Base-by-base conservation (phyloP, 2,888 invertebrate species). In the Stenolophus ochropezus region DNA sequence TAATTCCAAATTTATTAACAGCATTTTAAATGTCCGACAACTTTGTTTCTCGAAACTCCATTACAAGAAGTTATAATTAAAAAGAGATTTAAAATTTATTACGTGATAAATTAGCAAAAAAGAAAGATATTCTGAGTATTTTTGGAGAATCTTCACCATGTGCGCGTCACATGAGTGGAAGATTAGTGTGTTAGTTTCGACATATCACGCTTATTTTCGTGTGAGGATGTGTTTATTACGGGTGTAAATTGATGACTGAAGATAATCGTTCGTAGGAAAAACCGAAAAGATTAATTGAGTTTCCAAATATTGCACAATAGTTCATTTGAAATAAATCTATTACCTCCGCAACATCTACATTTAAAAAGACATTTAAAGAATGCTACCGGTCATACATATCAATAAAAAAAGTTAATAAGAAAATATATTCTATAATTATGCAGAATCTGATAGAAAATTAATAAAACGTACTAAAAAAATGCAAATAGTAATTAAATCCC, bases 21-120 rank as follows among this genome's bases (percentile, higher is more conserved):
- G 6, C 61, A 14, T 61, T 61, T 61, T 61, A 61, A 61, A 61
- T 23, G 23, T 56, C 4, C 25, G 21, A 14, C 56, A 61, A 25
- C 18, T 53, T 53, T 53, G 53, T 14, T 61, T 61, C 23, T 23
- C 25, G 23, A 61, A 61, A 61, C 25, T 61, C n/a, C 14, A 61
- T n/a, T 61, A 23, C 61, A 61, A 25, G 25, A 61, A 61, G 61
- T 23, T 23, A 56, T 25, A 61, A 61, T 61, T 61, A 61, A 61
- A 61, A 61, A 61, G 23, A 23, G 25, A 61, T 25, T 61, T 61
- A 61, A 23, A 61, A 25, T 23, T 61, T 61, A 61, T 11, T 25
- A 23, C 14, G n/a, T 61, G 23, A 61, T 61, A 25, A 27, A 25
- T 61, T 61, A 14, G 61, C 25, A 61, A 61, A 58, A 23, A 58